These are phyloP conservation scores for Gallinago undulata DNA, from an alignment of 2,113 vertebrate species.

Conservation along the genomic window DNA sequence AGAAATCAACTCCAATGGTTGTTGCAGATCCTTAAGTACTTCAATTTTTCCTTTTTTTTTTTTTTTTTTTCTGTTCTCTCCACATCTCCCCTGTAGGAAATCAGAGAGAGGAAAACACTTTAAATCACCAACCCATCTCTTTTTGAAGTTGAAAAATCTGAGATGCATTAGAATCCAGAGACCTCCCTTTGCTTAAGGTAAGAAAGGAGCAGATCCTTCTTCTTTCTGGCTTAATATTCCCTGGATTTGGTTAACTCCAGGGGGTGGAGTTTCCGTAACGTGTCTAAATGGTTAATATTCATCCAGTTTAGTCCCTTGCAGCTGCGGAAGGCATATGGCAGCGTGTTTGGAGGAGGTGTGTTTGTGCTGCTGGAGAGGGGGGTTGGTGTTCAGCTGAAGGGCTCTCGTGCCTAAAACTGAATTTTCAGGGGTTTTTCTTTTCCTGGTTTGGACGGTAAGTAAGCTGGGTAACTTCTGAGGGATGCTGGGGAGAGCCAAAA, in stretches of 20 bases:
- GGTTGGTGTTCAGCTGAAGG: background rate
- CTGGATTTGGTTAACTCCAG: background rate
- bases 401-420: background rate
- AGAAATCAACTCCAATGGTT: background rate
- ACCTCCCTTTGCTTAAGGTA: constrained; percentile 65
- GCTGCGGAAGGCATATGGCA: background rate
- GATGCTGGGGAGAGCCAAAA: background rate
- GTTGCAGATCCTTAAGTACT: background rate
- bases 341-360: background rate
- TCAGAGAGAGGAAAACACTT: background rate
- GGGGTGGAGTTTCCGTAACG: background rate
- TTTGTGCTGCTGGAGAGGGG: background rate
- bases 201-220: background rate
- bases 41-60: background rate
- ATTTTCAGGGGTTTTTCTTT: background rate
- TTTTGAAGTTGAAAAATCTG: background rate
- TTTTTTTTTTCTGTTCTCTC: background rate
- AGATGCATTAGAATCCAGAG: constrained; percentile 56
- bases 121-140: background rate
- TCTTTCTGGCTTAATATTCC: rapidly evolving
- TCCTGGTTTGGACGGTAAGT: background rate
- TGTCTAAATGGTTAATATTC: background rate
- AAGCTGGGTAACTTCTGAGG: background rate
- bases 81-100: constrained; percentile 4
- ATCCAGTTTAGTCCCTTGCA: background rate